Percentiles rank a stretch among this genome's conserved stretches.
Evolutionary conservation across 2,888 invertebrate species (phyloP).

Genomic region (Archaeoteleia sp.): DNA sequence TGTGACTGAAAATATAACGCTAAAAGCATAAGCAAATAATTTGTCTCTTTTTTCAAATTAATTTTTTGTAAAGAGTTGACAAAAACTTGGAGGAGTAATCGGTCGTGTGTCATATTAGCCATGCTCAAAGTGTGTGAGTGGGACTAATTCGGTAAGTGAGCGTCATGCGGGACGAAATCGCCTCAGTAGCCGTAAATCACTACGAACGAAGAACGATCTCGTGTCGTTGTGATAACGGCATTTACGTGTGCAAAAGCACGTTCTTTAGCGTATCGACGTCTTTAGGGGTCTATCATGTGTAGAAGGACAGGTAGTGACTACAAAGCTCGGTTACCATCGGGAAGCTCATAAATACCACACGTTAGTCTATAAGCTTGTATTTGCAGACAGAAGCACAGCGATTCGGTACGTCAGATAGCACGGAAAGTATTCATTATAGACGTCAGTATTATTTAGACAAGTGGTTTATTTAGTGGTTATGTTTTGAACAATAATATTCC

Average conservation of each 20-base stretch:
- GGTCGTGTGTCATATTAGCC: conserved; percentile 35
- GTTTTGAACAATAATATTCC: no score
- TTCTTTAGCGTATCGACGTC: background rate
- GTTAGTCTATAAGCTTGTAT: no score
- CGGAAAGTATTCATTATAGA: background rate
- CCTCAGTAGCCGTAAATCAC: conserved; percentile 58
- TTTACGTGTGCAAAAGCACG: background rate
- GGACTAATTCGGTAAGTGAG: conserved; percentile 60
- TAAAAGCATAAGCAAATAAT: background rate
- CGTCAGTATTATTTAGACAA: no score
- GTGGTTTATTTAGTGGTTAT: no score
- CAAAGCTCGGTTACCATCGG: background rate
- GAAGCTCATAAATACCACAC: no score
- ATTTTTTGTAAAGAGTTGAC: background rate
- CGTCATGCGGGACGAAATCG: conserved; percentile 61
- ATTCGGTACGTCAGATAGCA: no score
- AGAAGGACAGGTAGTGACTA: no score
- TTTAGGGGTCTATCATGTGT: background rate
- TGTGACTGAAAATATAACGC: no score
- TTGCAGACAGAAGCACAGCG: no score
- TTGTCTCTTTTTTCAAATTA: background rate
- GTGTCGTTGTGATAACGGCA: background rate
- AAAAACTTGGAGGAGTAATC: conserved; percentile 6
- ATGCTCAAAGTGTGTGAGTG: conserved; percentile 50
- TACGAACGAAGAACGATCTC: conserved; percentile 43